phyloP scores from a whole-genome alignment of 1,140 invertebrate genomes.

The Brachystomella parvula region DNA sequence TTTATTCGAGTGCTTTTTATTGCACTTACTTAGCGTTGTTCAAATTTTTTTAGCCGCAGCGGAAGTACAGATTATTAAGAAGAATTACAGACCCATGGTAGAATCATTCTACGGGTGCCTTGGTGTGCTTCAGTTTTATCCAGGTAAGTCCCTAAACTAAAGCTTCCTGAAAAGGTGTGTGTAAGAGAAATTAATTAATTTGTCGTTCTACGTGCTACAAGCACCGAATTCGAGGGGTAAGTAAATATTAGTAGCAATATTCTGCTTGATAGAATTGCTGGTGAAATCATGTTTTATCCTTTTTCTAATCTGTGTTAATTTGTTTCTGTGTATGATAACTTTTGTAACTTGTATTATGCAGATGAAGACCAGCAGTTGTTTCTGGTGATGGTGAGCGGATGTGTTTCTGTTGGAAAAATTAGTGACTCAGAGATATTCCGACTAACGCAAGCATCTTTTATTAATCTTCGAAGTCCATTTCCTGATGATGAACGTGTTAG shows the following conservation, averaged over 20 bases:
- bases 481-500: slow-evolving; percentile 66
- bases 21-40: slow-evolving; percentile 19
- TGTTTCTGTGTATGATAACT: no score
- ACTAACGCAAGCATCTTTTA: slow-evolving; percentile 81
- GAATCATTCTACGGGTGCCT: slow-evolving; percentile 84
- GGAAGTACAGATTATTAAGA: slow-evolving; percentile 79
- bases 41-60: slow-evolving; percentile 51
- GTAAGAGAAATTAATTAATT: neutral
- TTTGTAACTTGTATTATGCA: no score
- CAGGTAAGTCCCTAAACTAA: no score
- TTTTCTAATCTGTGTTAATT: no score
- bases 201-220: no score
- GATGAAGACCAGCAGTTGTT: slow-evolving; percentile 73
- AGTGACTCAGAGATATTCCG: slow-evolving; percentile 86
- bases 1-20: neutral
- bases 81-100: slow-evolving; percentile 74
- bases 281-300: no score
- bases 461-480: slow-evolving; percentile 69
- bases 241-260: no score
- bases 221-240: no score
- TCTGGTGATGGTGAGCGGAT: slow-evolving; percentile 86
- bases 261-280: no score
- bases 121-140: slow-evolving; percentile 77
- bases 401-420: slow-evolving; percentile 89
- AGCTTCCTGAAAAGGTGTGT: neutral